Evolutionary conservation across 2,888 invertebrate species (phyloP).

Genomic region (Himalopsyche anomala): DNA sequence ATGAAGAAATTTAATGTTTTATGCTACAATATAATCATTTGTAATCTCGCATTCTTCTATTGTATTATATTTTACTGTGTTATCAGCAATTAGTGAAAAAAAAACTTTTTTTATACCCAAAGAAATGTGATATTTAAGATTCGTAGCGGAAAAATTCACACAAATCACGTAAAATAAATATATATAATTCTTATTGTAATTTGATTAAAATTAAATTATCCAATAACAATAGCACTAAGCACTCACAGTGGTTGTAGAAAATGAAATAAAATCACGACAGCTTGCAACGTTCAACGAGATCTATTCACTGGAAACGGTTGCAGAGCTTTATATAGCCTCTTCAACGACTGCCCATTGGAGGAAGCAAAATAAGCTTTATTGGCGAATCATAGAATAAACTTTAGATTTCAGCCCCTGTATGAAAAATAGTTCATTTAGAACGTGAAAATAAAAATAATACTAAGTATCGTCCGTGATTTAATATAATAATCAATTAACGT

Average conservation of each 20-base stretch:
- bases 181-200: no score
- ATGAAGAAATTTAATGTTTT: no score
- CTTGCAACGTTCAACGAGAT: slow-evolving; percentile 11
- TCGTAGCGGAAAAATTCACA: no score
- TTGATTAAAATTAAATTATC: neutral
- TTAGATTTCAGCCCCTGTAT: neutral
- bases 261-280: slow-evolving; percentile 35
- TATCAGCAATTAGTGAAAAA: no score
- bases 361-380: slow-evolving; percentile 8
- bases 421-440: slow-evolving; percentile 3
- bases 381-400: slow-evolving; percentile 27
- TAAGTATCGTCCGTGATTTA: neutral
- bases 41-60: no score
- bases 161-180: no score
- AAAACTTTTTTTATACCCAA: no score
- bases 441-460: neutral
- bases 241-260: slow-evolving; percentile 8
- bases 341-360: slow-evolving; percentile 10
- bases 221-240: neutral
- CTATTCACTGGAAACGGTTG: slow-evolving; percentile 13
- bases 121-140: no score
- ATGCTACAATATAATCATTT: no score
- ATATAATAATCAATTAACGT: no score
- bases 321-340: slow-evolving; percentile 36
- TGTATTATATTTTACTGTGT: no score